Percentiles rank a stretch among this genome's conserved stretches.
These are phyloP conservation scores for Acleris laterana DNA, from an alignment of 2,888 invertebrate genomes.

Conservation along the genomic window DNA sequence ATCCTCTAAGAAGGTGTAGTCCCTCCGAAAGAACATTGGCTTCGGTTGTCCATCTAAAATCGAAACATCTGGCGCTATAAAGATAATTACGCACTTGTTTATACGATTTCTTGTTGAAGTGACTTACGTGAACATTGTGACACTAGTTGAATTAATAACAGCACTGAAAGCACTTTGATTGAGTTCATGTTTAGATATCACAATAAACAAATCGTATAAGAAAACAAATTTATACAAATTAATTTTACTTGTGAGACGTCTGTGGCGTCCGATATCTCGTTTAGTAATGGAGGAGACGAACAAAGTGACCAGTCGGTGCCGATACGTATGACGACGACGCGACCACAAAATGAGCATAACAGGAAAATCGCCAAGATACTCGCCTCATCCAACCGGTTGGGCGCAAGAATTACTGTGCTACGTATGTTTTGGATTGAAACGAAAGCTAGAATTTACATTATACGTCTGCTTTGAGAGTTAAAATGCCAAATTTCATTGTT, in stretches of 20 bases:
- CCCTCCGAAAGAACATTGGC: constrained; percentile 40
- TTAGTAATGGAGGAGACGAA: constrained; percentile 8
- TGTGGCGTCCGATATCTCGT: constrained; percentile 1
- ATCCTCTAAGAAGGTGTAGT: constrained; percentile 42
- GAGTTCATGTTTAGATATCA: constrained; percentile 39
- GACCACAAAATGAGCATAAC: constrained; percentile 17
- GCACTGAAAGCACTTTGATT: constrained; percentile 38
- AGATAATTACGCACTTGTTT: constrained; percentile 4
- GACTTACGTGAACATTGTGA: constrained; percentile 43
- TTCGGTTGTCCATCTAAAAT: constrained; percentile 54
- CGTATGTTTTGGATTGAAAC: too few species aligned
- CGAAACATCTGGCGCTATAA: constrained; percentile 30
- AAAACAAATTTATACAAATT: not conserved
- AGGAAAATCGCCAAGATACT: constrained; percentile 30
- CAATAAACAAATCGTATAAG: constrained; percentile 31
- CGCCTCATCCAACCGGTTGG: constrained; percentile 24
- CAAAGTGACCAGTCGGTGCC: not conserved
- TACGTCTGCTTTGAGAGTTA: too few species aligned
- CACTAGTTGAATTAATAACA: constrained; percentile 39
- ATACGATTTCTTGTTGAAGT: not conserved
- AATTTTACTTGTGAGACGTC: constrained; percentile 4
- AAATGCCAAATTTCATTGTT: too few species aligned
- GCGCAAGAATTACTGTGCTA: not conserved
- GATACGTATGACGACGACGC: constrained; percentile 18
- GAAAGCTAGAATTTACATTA: too few species aligned